Evolutionary conservation across 2,113 vertebrate species (phyloP).

Genomic region (Silurus asotus): DNA sequence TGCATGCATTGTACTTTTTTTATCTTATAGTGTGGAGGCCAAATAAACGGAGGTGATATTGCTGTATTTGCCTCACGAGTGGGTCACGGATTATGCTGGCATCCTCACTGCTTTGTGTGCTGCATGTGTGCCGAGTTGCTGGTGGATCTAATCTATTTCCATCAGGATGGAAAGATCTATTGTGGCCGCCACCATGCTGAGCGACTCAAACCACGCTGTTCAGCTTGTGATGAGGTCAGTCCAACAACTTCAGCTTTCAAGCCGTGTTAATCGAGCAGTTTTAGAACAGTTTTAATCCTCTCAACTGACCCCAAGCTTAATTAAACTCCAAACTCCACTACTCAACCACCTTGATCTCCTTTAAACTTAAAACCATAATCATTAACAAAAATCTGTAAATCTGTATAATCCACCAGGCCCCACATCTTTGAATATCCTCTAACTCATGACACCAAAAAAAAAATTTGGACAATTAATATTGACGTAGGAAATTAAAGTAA

Average conservation of each 20-base stretch:
- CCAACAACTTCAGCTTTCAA: neutral
- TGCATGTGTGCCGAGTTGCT: constrained; percentile 88
- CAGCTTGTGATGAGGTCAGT: constrained; percentile 92
- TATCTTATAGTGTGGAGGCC: constrained; percentile 82
- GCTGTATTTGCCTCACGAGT: constrained; percentile 90
- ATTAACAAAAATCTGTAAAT: neutral
- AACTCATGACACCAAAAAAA: neutral
- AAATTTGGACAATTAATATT: neutral
- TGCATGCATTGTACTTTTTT: neutral
- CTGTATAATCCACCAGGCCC: neutral
- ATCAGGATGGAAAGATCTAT: constrained; percentile 95
- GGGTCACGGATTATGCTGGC: constrained; percentile 91
- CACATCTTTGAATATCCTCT: neutral
- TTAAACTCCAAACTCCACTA: neutral
- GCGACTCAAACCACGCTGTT: constrained; percentile 92
- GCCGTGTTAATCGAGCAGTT: too few relatives aligned
- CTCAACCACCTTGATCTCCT: neutral
- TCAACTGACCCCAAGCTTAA: constrained; percentile 5
- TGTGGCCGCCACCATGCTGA: constrained; percentile 94
- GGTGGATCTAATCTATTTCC: constrained; percentile 97
- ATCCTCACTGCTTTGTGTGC: constrained; percentile 96
- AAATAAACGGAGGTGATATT: constrained; percentile 92
- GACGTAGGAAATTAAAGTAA: neutral
- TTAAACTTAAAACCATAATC: neutral
- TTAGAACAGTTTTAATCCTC: neutral